A percentile compares a stretch with the other conserved stretches of the same genome.
Conservation (phyloP, 2,888 invertebrate genomes). For the Eudasyphora cyanicolor region DNA sequence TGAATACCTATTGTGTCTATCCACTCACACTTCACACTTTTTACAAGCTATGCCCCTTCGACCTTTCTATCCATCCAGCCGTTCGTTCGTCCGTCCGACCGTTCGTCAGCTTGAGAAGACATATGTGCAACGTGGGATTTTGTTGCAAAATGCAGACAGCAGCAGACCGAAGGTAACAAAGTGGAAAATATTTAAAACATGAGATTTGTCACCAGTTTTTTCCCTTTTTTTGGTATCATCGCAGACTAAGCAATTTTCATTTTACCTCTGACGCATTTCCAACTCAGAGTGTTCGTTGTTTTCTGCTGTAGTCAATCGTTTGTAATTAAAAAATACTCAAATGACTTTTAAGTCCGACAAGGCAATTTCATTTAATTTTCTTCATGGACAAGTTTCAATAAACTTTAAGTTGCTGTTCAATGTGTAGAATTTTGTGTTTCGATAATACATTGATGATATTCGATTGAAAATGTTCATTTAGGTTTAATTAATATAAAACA, state of each 20-base stretch:
- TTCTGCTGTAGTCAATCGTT: conserved; percentile 18
- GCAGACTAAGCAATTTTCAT: neutral
- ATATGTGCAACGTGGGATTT: conserved; percentile 44
- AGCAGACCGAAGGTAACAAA: conserved; percentile 32
- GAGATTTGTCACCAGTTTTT: conserved; percentile 41
- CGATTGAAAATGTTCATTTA: no score
- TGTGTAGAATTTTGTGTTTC: no score
- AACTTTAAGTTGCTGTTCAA: no score
- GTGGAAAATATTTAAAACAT: conserved; percentile 30
- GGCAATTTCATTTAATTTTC: neutral
- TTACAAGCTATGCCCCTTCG: neutral
- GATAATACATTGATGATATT: no score
- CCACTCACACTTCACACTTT: neutral
- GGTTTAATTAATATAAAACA: no score
- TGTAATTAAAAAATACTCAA: conserved; percentile 23
- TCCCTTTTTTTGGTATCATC: neutral
- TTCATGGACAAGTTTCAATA: no score
- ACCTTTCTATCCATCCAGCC: neutral
- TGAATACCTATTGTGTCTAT: neutral
- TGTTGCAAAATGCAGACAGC: conserved; percentile 22
- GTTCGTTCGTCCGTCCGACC: neutral
- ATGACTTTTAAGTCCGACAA: neutral
- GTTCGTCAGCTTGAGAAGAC: conserved; percentile 5
- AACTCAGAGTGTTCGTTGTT: neutral
- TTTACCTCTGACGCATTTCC: conserved; percentile 11